A percentile compares a stretch with the other conserved stretches of the same genome.
Evolutionary conservation across 2,797 vertebrate genomes (phyloP).

Genomic region (Tauraco hartlaubi): DNA sequence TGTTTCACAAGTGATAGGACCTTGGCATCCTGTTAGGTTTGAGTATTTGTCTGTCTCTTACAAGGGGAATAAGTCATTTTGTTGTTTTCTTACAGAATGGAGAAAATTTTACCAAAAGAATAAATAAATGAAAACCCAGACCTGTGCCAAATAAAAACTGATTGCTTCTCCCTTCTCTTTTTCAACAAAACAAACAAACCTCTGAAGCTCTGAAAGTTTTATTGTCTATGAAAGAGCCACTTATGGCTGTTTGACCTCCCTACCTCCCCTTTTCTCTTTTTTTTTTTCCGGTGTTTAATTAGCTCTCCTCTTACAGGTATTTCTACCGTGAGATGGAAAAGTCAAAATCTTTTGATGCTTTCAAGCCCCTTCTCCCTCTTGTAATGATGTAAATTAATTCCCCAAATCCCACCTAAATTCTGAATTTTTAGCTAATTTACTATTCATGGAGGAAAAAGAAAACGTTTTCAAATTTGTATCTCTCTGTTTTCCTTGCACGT

Average conservation of each 20-base stretch:
- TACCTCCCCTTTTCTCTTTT: background rate
- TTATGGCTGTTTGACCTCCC: conserved; percentile 22
- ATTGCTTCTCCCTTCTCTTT: background rate
- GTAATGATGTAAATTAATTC: conserved; percentile 12
- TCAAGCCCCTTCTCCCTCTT: background rate
- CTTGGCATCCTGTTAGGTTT: background rate
- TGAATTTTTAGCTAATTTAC: background rate
- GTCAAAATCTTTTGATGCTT: conserved; percentile 51
- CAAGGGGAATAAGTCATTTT: background rate
- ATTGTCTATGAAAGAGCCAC: background rate
- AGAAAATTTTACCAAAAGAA: background rate
- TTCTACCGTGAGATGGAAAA: background rate
- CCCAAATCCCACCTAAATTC: conserved; percentile 42
- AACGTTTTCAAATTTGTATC: background rate
- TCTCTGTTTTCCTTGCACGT: conserved; percentile 5
- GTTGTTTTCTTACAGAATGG: background rate
- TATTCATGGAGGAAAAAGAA: background rate
- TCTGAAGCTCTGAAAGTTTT: background rate
- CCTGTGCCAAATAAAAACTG: background rate
- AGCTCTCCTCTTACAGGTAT: background rate
- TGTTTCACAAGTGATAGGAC: background rate
- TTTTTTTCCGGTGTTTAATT: background rate
- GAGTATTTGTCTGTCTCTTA: background rate
- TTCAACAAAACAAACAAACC: background rate
- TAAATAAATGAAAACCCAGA: background rate